Evolutionary conservation across 2,797 vertebrate genomes (phyloP), one percentile per base, ranked within the genome.

Genomic region (Megaceryle alcyon): DNA sequence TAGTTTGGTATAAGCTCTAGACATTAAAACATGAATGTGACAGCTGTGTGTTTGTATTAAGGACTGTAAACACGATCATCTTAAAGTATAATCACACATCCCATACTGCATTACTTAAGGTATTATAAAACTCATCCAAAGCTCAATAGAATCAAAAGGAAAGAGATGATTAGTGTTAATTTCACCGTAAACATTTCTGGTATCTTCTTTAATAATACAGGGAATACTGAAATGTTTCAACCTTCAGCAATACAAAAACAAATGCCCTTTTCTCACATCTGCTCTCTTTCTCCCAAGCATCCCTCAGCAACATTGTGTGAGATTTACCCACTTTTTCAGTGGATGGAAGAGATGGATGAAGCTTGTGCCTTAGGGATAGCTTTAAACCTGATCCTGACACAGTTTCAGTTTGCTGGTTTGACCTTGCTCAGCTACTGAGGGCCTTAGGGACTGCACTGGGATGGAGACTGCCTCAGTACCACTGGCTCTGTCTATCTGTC

Each of bases 361-460:
- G 80, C 33, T 12, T 20, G 23, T 95, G 96, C 91, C 73, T 86
- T 54, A 85, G 93, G 94, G 93, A 91, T 95, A 37, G 91, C 91
- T 96, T 82, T 83, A 95, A 92, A 92, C 75, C 71, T 61, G 25
- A 79, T 91, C 92, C 84, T 96, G 95, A 94, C 92, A 94, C 89
- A 96, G 83, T 92, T 97, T 94, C 82, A 56, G 3, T 88, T 78
- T 66, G 64, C 73, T 88, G 78, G 64, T 90, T 93, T 97, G 96
- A 97, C 96, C 94, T 97, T 96, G 94, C 80, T 90, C 46, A 26
- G 64, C 12, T 70, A 71, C 85, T 0, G 3, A 93, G 65, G 29
- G 87, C 96, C 92, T 77, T 31, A 60, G 95, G 94, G 96, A 85
- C 82, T 13, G 19, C 26, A 4, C 61, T 39, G 86, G 64, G 79